phyloP scores from a whole-genome alignment of 2,888 invertebrate genomes.

The Epinotia bilunana region DNA sequence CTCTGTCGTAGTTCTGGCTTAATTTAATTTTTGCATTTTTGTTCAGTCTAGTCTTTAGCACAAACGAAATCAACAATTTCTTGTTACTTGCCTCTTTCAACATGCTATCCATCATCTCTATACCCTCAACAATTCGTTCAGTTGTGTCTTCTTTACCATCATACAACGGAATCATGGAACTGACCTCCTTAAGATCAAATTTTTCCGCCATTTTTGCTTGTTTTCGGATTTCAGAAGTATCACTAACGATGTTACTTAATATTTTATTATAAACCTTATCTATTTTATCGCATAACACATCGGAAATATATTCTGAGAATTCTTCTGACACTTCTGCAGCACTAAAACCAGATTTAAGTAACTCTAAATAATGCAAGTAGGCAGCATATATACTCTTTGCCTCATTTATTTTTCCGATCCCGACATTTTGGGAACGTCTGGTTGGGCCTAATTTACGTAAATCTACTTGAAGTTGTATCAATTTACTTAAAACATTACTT shows the following conservation, averaged over 20 bases:
- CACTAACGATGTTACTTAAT: neutral
- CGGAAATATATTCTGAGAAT: neutral
- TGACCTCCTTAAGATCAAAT: neutral
- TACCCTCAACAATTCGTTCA: neutral
- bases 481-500: neutral
- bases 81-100: neutral
- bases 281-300: conserved; percentile 9
- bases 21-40: neutral
- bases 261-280: conserved; percentile 2
- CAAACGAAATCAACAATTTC: conserved; percentile 19
- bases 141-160: conserved; percentile 3
- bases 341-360: neutral
- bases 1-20: neutral
- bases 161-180: neutral
- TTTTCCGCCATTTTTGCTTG: conserved; percentile 7
- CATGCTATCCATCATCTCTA: conserved; percentile 16
- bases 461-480: neutral
- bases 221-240: neutral
- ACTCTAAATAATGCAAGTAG: neutral
- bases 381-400: neutral
- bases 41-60: neutral
- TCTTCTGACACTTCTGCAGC: neutral
- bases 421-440: neutral
- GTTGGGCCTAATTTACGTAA: conserved; percentile 1
- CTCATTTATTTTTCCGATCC: neutral